Conservation (phyloP, 2,797 vertebrate genomes). For the Gambelia wislizenii region DNA sequence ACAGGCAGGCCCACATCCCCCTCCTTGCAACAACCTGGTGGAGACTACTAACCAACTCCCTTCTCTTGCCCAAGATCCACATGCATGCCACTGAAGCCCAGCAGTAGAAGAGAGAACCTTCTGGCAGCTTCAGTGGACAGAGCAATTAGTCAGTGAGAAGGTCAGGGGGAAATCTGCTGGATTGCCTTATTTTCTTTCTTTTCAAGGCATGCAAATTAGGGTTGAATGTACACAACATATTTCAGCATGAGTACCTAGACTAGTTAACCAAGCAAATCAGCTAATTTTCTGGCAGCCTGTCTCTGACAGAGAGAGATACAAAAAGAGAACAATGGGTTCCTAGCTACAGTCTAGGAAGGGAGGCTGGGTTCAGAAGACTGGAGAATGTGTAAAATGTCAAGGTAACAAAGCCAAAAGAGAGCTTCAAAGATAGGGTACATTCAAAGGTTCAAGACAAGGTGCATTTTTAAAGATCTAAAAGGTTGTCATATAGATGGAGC, state of each 20-base stretch:
- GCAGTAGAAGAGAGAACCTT: background rate
- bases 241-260: background rate
- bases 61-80: background rate
- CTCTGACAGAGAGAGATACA: background rate
- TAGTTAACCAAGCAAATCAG: background rate
- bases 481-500: too few relatives aligned
- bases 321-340: background rate
- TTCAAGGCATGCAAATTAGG: background rate
- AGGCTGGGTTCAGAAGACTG: background rate
- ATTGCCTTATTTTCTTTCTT: background rate
- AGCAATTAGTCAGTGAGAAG: background rate
- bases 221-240: conserved; percentile 3
- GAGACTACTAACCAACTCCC: background rate
- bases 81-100: background rate
- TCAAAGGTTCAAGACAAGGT: too few relatives aligned
- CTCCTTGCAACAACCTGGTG: background rate
- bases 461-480: background rate
- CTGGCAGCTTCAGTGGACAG: background rate
- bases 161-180: conserved; percentile 1
- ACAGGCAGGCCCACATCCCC: background rate
- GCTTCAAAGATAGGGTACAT: background rate
- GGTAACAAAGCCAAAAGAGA: background rate
- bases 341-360: too few relatives aligned
- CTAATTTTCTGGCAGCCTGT: background rate
- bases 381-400: background rate